Percentiles rank a stretch among this genome's conserved stretches.
Conservation (phyloP, 2,113 vertebrate species). For the Verasper variegatus region DNA sequence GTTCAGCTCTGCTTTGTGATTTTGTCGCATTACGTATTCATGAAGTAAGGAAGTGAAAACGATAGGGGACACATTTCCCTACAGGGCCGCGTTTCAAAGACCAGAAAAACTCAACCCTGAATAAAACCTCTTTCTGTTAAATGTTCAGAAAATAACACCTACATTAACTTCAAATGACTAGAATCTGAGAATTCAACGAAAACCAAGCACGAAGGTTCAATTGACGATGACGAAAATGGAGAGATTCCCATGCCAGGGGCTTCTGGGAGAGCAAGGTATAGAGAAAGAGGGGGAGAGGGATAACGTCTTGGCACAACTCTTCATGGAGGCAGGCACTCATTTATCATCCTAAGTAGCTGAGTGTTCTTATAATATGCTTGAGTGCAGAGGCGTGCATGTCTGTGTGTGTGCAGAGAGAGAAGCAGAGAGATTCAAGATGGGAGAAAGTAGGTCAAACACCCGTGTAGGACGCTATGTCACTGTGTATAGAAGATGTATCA, state of each 20-base stretch:
- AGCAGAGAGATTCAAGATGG: slow-evolving; percentile 58
- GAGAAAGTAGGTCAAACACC: slow-evolving; percentile 69
- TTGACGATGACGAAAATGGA: slow-evolving; percentile 9
- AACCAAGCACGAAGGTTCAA: slow-evolving; percentile 13
- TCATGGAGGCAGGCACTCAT: slow-evolving; percentile 53
- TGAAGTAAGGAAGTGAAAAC: background rate
- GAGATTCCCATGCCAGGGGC: slow-evolving; percentile 11
- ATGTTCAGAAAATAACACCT: too few species aligned
- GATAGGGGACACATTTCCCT: slow-evolving; percentile 2
- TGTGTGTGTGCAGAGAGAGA: slow-evolving; percentile 26
- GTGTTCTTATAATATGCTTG: slow-evolving; percentile 70
- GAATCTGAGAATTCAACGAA: slow-evolving; percentile 20
- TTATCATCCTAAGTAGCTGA: slow-evolving; percentile 71
- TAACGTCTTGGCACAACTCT: slow-evolving; percentile 39
- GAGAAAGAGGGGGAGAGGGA: slow-evolving; percentile 7
- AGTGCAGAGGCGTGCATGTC: slow-evolving; percentile 53
- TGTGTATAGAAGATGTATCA: slow-evolving; percentile 34
- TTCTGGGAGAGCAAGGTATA: slow-evolving; percentile 6
- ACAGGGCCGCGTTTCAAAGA: background rate
- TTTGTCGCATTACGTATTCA: background rate
- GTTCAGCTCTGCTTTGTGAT: slow-evolving; percentile 6
- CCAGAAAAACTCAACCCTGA: background rate
- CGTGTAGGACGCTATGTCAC: slow-evolving; percentile 63
- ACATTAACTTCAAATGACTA: background rate
- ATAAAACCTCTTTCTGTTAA: too few species aligned